These are phyloP conservation scores for Molorchus minor DNA, from an alignment of 2,888 invertebrate genomes.

Conservation along the genomic window DNA sequence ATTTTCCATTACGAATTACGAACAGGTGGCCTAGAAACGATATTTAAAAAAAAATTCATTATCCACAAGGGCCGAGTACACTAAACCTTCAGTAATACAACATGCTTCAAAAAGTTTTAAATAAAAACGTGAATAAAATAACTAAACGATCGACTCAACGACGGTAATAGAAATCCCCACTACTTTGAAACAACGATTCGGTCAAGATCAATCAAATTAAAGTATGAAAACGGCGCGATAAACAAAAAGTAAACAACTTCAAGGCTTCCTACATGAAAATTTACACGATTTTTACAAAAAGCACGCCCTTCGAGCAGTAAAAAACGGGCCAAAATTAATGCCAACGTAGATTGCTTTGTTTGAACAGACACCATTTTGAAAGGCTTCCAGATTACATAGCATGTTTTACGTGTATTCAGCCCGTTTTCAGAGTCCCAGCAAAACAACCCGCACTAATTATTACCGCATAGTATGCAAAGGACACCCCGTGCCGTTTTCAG, in stretches of 20 bases:
- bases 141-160: conserved; percentile 30
- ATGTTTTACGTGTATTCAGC: conserved; percentile 33
- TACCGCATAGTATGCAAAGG: conserved; percentile 6
- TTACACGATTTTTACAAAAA: conserved; percentile 28
- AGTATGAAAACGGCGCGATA: conserved; percentile 53
- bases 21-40: neutral
- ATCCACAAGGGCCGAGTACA: neutral
- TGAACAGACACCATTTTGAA: conserved; percentile 73
- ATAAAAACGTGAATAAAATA: conserved; percentile 29
- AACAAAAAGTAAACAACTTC: conserved; percentile 49
- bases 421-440: conserved; percentile 14
- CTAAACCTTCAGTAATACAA: conserved; percentile 3
- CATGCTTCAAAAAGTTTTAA: conserved; percentile 10
- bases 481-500: conserved; percentile 3
- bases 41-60: neutral
- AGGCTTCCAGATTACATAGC: conserved; percentile 55
- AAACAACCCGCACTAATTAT: conserved; percentile 23
- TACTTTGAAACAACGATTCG: conserved; percentile 40
- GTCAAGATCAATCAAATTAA: conserved; percentile 53
- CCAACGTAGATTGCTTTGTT: conserved; percentile 58
- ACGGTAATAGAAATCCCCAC: conserved; percentile 42
- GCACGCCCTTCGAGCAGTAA: conserved; percentile 31
- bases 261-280: conserved; percentile 36
- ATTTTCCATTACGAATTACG: conserved; percentile 18
- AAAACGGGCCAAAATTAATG: conserved; percentile 37